Conservation (phyloP, 2,888 invertebrate species). For the Eurois occulta region DNA sequence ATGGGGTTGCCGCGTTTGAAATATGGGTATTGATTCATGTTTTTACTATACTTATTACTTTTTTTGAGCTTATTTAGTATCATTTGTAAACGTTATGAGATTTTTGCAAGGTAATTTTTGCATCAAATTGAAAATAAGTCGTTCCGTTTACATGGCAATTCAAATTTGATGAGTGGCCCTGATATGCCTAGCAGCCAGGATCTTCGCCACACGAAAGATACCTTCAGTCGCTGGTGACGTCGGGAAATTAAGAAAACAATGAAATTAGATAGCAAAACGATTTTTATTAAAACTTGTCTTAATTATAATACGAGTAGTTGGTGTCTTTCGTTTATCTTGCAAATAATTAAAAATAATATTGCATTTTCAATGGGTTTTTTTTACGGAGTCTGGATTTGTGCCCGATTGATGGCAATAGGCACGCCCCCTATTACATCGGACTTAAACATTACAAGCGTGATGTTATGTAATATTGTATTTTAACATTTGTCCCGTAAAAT, state of each 20-base stretch:
- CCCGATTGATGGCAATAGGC: no score
- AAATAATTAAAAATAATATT: neutral
- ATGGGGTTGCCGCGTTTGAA: constrained; percentile 12
- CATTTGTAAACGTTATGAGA: neutral
- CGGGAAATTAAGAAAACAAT: neutral
- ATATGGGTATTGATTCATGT: neutral
- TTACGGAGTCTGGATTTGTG: no score
- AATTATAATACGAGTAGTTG: neutral
- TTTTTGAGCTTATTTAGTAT: neutral
- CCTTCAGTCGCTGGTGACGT: neutral
- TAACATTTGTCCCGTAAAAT: neutral
- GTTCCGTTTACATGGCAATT: neutral
- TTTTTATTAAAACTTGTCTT: neutral
- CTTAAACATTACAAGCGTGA: no score
- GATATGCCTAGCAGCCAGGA: neutral
- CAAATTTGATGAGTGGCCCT: neutral
- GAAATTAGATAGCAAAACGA: neutral
- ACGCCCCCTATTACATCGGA: no score
- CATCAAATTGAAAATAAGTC: neutral
- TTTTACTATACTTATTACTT: neutral
- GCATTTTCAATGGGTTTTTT: no score
- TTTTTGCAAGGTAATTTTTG: neutral
- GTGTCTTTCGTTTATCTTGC: neutral
- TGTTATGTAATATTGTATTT: neutral
- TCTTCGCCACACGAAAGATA: neutral